phyloP scores from a whole-genome alignment of 2,113 vertebrate genomes.

The Halichoeres trimaculatus region DNA sequence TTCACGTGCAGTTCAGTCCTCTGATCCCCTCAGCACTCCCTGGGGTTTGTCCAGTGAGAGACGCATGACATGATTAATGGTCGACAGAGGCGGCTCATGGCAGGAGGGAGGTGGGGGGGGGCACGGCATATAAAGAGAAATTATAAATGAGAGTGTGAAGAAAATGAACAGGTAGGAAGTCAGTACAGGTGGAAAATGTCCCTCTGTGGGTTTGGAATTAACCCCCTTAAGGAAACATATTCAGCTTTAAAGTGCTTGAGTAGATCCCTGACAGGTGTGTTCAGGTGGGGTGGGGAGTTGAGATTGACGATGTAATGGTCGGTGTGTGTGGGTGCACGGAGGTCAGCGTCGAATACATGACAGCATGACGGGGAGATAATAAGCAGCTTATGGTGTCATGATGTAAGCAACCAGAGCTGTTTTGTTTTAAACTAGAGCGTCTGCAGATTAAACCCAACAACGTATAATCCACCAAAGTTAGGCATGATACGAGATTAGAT shows the following conservation, averaged over 20 bases:
- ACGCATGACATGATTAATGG: conserved; percentile 58
- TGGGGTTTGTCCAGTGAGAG: conserved; percentile 45
- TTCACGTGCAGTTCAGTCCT: conserved; percentile 76
- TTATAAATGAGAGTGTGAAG: conserved; percentile 8
- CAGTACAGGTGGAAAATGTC: background rate
- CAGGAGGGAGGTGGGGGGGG: background rate
- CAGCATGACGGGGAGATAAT: background rate
- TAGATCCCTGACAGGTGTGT: background rate
- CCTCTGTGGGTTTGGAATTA: background rate
- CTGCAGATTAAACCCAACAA: background rate
- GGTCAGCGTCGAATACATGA: background rate
- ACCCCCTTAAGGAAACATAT: background rate
- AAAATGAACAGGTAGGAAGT: conserved; percentile 13
- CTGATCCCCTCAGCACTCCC: conserved; percentile 55
- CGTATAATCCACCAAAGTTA: background rate
- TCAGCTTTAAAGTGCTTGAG: background rate
- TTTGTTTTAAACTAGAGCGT: background rate
- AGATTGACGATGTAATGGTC: background rate
- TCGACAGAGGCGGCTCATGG: conserved; percentile 46
- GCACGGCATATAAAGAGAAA: conserved; percentile 7
- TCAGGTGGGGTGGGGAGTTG: background rate
- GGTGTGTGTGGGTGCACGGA: background rate
- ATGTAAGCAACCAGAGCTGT: background rate
- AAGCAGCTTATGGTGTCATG: background rate
- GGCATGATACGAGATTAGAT: background rate